phyloP scores from a whole-genome alignment of 2,797 vertebrate species.

The Loriculus beryllinus region DNA sequence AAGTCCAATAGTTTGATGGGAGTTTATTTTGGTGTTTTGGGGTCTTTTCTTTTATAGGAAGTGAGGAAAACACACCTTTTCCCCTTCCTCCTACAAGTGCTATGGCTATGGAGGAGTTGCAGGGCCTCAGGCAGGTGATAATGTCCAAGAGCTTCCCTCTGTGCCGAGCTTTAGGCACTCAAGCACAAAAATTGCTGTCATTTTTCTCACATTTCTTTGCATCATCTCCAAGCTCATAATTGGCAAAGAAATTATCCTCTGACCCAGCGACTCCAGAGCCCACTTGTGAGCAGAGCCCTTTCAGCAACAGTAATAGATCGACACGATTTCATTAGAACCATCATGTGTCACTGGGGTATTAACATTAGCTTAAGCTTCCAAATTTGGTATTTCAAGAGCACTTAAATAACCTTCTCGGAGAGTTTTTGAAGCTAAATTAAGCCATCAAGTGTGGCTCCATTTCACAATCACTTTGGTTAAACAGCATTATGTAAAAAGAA shows the following conservation, averaged over 20 bases:
- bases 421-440: background rate
- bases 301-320: background rate
- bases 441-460: background rate
- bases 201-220: background rate
- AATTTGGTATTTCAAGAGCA: background rate
- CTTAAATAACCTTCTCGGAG: background rate
- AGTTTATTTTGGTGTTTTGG: background rate
- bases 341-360: background rate
- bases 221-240: background rate
- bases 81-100: fast-evolving
- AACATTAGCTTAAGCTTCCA: background rate
- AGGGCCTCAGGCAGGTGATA: background rate
- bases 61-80: background rate
- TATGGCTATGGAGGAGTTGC: background rate
- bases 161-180: background rate
- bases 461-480: background rate
- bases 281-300: background rate
- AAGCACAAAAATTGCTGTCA: fast-evolving
- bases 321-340: background rate
- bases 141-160: background rate
- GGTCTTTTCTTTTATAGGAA: background rate
- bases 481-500: background rate
- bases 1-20: background rate
- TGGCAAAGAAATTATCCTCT: background rate
- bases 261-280: background rate